phyloP scores from a whole-genome alignment of 1,140 invertebrate species.

The Lepidurus apus region DNA sequence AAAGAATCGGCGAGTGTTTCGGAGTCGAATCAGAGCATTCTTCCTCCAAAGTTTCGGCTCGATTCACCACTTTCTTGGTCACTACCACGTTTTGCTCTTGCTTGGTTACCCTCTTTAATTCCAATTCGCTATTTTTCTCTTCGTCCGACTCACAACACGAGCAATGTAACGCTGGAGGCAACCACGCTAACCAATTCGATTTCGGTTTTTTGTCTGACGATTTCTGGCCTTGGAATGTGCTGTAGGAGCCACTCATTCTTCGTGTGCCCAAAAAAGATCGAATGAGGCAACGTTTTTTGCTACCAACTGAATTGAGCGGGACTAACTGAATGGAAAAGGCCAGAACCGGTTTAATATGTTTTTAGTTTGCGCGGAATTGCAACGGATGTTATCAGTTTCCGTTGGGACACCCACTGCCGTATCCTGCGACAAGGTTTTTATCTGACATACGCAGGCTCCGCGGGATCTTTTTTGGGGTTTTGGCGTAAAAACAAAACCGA shows the following conservation, averaged over 20 bases:
- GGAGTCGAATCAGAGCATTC: background rate
- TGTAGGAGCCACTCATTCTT: background rate
- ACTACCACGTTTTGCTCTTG: background rate
- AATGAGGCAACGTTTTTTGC: too few relatives aligned
- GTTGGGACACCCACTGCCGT: background rate
- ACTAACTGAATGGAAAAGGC: background rate
- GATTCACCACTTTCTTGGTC: background rate
- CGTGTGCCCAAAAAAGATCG: too few relatives aligned
- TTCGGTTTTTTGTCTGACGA: background rate
- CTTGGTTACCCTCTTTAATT: background rate
- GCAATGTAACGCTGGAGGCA: background rate
- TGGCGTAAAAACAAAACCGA: too few relatives aligned
- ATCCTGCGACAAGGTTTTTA: conserved; percentile 13
- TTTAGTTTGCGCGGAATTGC: background rate
- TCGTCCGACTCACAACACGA: background rate
- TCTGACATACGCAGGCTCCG: background rate
- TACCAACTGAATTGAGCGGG: background rate
- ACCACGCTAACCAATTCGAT: background rate
- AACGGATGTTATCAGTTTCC: background rate
- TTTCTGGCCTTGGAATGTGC: background rate
- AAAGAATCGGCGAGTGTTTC: background rate
- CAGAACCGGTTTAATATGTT: background rate
- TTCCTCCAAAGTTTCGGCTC: background rate
- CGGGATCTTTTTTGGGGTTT: background rate
- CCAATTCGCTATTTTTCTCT: background rate